Conservation (phyloP, 2,888 invertebrate genomes). For the Limnephilus auricula region DNA sequence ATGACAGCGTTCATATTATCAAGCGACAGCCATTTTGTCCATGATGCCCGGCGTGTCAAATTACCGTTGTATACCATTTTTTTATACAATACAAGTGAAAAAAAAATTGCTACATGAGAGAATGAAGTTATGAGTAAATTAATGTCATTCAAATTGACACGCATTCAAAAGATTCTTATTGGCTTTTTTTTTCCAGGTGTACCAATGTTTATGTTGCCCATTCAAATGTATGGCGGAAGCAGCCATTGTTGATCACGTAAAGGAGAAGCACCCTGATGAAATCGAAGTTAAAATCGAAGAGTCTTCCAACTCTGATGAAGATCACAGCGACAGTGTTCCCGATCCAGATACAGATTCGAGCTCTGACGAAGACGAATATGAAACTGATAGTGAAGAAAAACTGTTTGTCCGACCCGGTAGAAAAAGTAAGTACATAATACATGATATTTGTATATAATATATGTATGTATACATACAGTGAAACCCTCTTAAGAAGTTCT, state of each 20-base stretch:
- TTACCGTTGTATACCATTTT: too few species aligned
- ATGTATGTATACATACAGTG: too few species aligned
- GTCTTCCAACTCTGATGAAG: neutral
- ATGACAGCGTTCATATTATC: too few species aligned
- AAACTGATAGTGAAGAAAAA: slow-evolving; percentile 3
- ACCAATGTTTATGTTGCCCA: slow-evolving; percentile 44
- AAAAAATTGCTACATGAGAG: too few species aligned
- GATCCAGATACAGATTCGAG: slow-evolving; percentile 37
- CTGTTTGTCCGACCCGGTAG: neutral
- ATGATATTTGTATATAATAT: too few species aligned
- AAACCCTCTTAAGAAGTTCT: too few species aligned
- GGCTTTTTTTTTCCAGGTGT: slow-evolving; percentile 34
- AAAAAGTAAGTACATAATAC: neutral
- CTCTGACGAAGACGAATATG: neutral
- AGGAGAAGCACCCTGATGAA: slow-evolving; percentile 28
- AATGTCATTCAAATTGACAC: neutral
- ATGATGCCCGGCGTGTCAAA: too few species aligned
- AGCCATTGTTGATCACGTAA: slow-evolving; percentile 41
- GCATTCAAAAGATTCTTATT: neutral
- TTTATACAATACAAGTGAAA: too few species aligned
- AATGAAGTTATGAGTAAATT: neutral
- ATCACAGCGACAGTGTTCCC: neutral
- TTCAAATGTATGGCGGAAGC: slow-evolving; percentile 37
- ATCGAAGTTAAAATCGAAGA: slow-evolving; percentile 10
- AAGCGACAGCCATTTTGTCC: too few species aligned